Conservation (phyloP, 2,888 invertebrate species). For the Tenodera sinensis region DNA sequence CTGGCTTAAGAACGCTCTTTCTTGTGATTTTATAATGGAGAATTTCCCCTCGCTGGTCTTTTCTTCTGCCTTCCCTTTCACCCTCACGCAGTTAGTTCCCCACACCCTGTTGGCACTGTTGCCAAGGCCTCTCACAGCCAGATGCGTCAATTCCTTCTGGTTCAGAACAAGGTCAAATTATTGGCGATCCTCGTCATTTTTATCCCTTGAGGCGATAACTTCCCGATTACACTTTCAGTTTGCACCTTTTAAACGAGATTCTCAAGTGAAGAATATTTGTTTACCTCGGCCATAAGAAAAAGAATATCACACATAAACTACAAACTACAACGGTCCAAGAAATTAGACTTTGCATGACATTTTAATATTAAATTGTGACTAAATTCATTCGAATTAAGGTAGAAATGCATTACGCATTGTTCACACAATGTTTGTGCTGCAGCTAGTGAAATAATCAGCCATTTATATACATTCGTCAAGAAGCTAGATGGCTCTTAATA, state of each 20-base stretch:
- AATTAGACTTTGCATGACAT: too few species aligned
- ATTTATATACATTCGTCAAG: too few species aligned
- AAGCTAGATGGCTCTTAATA: too few species aligned
- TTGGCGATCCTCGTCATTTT: not conserved
- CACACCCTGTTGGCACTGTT: not conserved
- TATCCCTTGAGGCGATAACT: not conserved
- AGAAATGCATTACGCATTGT: too few species aligned
- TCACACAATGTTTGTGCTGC: too few species aligned
- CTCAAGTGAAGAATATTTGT: too few species aligned
- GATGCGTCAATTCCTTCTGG: not conserved
- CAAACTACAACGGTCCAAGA: too few species aligned
- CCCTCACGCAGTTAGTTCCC: not conserved
- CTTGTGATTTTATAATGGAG: not conserved
- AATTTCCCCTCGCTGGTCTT: not conserved
- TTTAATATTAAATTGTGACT: too few species aligned
- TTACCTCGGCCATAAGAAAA: too few species aligned
- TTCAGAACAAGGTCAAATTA: not conserved
- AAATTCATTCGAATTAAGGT: too few species aligned
- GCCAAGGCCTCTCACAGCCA: not conserved
- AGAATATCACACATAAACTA: too few species aligned
- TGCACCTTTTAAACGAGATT: not conserved
- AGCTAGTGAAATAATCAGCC: too few species aligned
- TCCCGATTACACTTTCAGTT: not conserved
- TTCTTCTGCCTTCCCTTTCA: not conserved
- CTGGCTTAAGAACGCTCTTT: not conserved